Evolutionary conservation across 2,888 invertebrate species (phyloP), one percentile per base, ranked within the genome.

Genomic region (Aphidius colemani): DNA sequence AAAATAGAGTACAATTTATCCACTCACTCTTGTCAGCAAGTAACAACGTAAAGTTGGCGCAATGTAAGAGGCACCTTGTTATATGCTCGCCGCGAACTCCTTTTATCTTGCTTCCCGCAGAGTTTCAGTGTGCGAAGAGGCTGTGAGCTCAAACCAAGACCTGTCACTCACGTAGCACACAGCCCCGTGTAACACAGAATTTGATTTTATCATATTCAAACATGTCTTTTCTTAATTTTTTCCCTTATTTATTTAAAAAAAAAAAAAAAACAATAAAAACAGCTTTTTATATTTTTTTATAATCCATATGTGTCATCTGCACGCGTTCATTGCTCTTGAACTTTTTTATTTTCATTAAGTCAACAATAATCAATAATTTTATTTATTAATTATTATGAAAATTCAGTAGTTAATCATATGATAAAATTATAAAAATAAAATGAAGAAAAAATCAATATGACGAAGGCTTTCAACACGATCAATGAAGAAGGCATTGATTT

Each of bases 91-190:
- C 53, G 71, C 73, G 73, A 73, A 73, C 70, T 68, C 75, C 76
- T 78, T 77, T 78, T 78, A 75, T 78, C 70, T 64, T 68, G 64
- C 66, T 59, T 59, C 59, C 69, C 71, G 73, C 61, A 56, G 63
- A 59, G 63, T 53, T 5, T 60, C 48, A 11, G 53, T 49, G 59
- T 59, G 59, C 53, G 51, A 13, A 58, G 51, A 53, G 53, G 13
- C 2, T 10, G 49, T 59, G 56, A 64, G 64, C 45, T 53, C 50
- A 63, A 57, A 57, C 56, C 30, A 53, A 58, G 69, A 70, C 72
- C 76, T 75, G 77, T 77, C 77, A 74, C 73, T 77, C 77, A 76
- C 73, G 70, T 73, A 71, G 66, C 67, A 69, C 30, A 51, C 58
- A 50, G 30, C 48, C 59, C 56, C 45, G 18, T 57, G 57, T 66